phyloP scores from a whole-genome alignment of 2,113 vertebrate species.

The Eolophus roseicapilla region DNA sequence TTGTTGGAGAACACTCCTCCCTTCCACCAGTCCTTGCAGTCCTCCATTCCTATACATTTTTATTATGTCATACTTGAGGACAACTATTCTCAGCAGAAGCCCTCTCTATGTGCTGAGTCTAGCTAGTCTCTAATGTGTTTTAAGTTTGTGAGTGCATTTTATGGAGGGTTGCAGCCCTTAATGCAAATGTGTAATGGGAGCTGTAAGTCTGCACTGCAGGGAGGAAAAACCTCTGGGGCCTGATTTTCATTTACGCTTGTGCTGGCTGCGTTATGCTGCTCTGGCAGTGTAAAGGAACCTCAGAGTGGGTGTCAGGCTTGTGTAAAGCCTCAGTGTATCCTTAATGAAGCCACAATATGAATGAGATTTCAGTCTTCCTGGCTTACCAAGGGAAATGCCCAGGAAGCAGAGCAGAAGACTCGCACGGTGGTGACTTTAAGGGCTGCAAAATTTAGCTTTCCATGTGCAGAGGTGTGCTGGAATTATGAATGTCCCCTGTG shows the following conservation, averaged over 20 bases:
- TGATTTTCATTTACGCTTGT: slow-evolving; percentile 14
- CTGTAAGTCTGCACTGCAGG: slow-evolving; percentile 25
- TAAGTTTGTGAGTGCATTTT: slow-evolving; percentile 47
- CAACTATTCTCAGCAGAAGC: slow-evolving; percentile 26
- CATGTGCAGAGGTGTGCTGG: background rate
- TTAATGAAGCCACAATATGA: slow-evolving; percentile 16
- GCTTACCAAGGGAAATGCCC: background rate
- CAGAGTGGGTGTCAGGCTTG: background rate
- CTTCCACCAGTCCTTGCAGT: background rate
- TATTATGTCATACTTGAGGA: slow-evolving; percentile 18
- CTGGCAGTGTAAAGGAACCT: slow-evolving; percentile 8
- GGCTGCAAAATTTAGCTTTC: slow-evolving; percentile 13
- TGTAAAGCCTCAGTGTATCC: slow-evolving; percentile 26
- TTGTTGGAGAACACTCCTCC: background rate
- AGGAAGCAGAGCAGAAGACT: slow-evolving; percentile 14
- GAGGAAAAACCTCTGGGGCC: slow-evolving; percentile 48
- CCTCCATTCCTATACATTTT: background rate
- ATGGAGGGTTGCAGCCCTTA: slow-evolving; percentile 46
- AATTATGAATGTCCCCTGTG: background rate
- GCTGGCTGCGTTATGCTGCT: slow-evolving; percentile 4
- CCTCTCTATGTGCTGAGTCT: background rate
- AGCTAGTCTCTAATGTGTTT: slow-evolving; percentile 33
- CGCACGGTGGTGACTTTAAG: slow-evolving; percentile 13
- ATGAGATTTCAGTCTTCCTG: background rate
- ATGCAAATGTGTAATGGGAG: slow-evolving; percentile 52